Percentiles rank a stretch among this genome's conserved stretches.
These are phyloP conservation scores for Phyllotreta striolata DNA, from an alignment of 2,888 invertebrate genomes.

Conservation along the genomic window DNA sequence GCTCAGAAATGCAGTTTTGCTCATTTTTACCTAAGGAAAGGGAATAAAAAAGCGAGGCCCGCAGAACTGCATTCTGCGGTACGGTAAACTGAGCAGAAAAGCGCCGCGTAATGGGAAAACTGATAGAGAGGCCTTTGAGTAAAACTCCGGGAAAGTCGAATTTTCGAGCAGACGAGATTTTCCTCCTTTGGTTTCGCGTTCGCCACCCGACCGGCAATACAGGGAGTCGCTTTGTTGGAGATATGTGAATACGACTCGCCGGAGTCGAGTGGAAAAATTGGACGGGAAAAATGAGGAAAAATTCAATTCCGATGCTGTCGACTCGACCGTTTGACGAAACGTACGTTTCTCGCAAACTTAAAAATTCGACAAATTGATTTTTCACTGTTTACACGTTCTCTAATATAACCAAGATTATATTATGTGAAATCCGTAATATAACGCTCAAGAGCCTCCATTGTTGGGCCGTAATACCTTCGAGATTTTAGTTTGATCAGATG, in stretches of 20 bases:
- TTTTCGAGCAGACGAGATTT: conserved; percentile 28
- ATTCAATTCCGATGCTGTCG: too few species aligned
- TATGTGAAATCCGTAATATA: too few species aligned
- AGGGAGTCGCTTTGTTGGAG: conserved; percentile 21
- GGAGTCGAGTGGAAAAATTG: conserved; percentile 20
- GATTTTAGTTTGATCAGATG: conserved; percentile 22
- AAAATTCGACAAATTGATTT: too few species aligned
- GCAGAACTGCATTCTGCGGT: conserved; percentile 23
- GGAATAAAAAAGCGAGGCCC: too few species aligned
- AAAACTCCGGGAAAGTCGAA: conserved; percentile 22
- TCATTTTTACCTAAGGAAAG: conserved; percentile 14
- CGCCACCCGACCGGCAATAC: conserved; percentile 11
- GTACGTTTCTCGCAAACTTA: neutral
- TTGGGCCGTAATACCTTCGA: conserved; percentile 14
- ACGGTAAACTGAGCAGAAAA: conserved; percentile 32
- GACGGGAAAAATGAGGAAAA: conserved; percentile 1
- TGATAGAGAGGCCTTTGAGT: conserved; percentile 29
- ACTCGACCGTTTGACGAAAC: neutral
- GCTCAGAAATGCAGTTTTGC: conserved; percentile 26
- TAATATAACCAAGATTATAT: too few species aligned
- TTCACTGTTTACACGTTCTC: too few species aligned
- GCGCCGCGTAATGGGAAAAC: conserved; percentile 32
- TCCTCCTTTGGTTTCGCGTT: conserved; percentile 26
- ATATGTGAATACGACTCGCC: conserved; percentile 14
- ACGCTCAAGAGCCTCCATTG: conserved; percentile 10